These are phyloP conservation scores for Solenopsis fugax DNA, from an alignment of 1,140 invertebrate genomes.

Conservation along the genomic window DNA sequence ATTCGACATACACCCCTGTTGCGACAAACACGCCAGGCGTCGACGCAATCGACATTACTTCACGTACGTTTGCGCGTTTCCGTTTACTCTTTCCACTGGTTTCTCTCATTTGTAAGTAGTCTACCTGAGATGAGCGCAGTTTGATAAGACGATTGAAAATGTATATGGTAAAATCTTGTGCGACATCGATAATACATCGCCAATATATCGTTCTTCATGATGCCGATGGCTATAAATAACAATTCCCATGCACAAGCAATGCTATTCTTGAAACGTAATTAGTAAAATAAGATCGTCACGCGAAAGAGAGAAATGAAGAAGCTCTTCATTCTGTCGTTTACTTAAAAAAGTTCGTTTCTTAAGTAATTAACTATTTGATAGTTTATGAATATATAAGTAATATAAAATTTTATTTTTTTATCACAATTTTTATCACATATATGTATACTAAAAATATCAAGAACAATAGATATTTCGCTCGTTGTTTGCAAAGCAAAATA, in stretches of 20 bases:
- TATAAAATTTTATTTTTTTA: neutral
- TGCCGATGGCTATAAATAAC: neutral
- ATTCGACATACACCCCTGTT: conserved; percentile 77
- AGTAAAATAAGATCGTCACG: neutral
- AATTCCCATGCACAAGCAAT: neutral
- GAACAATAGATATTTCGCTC: no score
- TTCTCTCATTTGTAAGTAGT: neutral
- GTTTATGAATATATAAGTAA: neutral
- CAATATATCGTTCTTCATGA: neutral
- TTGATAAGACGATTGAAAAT: neutral
- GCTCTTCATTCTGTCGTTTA: neutral
- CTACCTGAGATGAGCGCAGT: neutral
- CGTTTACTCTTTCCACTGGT: neutral
- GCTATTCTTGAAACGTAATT: neutral
- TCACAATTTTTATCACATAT: neutral
- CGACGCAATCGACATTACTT: conserved; percentile 78
- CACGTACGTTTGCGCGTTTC: conserved; percentile 17
- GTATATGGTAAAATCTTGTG: neutral
- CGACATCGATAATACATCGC: neutral
- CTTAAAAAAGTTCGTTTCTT: neutral
- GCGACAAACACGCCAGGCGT: conserved; percentile 80
- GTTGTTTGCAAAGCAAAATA: no score
- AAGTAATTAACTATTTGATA: neutral
- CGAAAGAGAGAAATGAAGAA: neutral
- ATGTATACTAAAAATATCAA: neutral